phyloP scores from a whole-genome alignment of 2,113 vertebrate species.

The Heterocephalus glaber region DNA sequence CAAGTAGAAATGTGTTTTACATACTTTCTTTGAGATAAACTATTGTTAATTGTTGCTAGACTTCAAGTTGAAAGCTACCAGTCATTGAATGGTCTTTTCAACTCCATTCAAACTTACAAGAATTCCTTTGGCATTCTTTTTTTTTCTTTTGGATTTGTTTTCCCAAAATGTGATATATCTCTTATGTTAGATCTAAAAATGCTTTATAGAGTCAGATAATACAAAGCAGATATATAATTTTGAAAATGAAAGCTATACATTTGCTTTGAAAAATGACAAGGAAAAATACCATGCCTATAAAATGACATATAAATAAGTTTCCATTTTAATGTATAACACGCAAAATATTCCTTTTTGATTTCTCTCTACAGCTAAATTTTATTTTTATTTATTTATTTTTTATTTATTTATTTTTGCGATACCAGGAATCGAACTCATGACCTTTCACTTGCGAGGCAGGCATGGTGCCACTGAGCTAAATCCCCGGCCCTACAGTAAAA shows the following conservation, averaged over 20 bases:
- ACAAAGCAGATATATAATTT: constrained; percentile 25
- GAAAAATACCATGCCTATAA: constrained; percentile 20
- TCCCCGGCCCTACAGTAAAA: not conserved
- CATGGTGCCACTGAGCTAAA: too few species aligned
- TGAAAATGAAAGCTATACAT: constrained; percentile 22
- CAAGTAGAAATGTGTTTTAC: constrained; percentile 28
- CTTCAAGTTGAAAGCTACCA: not conserved
- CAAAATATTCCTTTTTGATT: constrained; percentile 30
- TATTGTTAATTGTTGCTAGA: constrained; percentile 43
- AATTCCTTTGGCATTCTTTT: not conserved
- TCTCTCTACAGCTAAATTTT: not conserved
- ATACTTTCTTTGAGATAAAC: constrained; percentile 28
- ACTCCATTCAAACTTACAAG: constrained; percentile 32
- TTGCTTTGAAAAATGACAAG: constrained; percentile 26
- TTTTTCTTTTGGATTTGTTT: not conserved
- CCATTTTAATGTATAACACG: constrained; percentile 42
- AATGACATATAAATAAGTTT: constrained; percentile 18
- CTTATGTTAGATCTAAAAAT: constrained; percentile 20
- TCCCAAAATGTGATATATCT: constrained; percentile 38
- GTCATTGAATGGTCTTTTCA: constrained; percentile 51
- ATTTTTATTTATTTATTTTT: too few species aligned
- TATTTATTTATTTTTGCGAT: too few species aligned
- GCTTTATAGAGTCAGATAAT: constrained; percentile 20
- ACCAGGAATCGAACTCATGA: too few species aligned
- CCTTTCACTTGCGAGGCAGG: too few species aligned